phyloP scores from a whole-genome alignment of 2,797 vertebrate genomes.

The Avahi laniger region DNA sequence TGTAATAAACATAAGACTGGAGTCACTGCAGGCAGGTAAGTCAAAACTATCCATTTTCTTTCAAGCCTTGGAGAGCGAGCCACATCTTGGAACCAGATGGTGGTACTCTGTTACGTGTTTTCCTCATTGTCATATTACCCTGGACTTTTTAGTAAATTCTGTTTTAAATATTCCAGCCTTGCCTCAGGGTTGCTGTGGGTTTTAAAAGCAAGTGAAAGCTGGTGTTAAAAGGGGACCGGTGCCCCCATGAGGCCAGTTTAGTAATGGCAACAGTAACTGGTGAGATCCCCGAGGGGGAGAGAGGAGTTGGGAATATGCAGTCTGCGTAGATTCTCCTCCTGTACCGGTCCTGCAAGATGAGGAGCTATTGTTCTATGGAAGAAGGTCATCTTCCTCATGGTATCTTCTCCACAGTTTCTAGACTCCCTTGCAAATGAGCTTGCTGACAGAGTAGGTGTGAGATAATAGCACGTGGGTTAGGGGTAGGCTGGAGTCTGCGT shows the following conservation, averaged over 20 bases:
- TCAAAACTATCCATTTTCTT: neutral
- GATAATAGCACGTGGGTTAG: neutral
- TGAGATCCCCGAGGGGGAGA: neutral
- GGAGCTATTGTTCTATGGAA: neutral
- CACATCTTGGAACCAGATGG: neutral
- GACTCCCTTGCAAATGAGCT: neutral
- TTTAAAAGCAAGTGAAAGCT: neutral
- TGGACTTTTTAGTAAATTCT: neutral
- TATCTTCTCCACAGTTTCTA: neutral
- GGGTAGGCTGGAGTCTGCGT: neutral
- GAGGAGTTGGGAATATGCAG: neutral
- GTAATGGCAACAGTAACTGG: neutral
- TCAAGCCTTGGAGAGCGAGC: neutral
- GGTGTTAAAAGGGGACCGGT: neutral
- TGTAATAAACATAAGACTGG: neutral
- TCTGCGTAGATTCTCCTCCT: no score
- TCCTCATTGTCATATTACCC: neutral
- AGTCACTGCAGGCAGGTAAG: neutral
- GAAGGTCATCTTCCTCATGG: neutral
- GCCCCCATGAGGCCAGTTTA: constrained; percentile 12
- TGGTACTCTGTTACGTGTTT: neutral
- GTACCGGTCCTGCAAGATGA: neutral
- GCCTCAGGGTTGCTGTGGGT: neutral
- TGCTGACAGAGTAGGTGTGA: neutral
- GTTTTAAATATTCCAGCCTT: neutral